A percentile compares a stretch with the other conserved stretches of the same genome.
Evolutionary conservation across 2,797 vertebrate genomes (phyloP).

Genomic region (Gambusia yucatana): DNA sequence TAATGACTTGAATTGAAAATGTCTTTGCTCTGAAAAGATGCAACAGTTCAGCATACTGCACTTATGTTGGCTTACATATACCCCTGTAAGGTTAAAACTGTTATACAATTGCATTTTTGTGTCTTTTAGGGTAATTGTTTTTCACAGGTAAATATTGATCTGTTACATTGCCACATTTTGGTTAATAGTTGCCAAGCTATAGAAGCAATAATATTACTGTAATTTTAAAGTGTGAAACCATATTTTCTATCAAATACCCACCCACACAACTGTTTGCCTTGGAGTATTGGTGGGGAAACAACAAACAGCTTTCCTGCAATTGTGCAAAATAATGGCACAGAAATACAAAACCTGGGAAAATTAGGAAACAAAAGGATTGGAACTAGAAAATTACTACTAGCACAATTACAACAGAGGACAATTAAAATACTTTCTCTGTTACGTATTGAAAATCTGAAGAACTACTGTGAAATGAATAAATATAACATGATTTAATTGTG

Average conservation of each 20-base stretch:
- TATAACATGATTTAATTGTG: background rate
- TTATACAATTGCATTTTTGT: background rate
- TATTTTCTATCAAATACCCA: slow-evolving; percentile 1
- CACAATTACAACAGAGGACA: background rate
- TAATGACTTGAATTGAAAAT: background rate
- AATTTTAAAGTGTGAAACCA: background rate
- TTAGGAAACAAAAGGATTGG: background rate
- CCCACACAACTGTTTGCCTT: background rate
- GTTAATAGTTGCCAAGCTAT: background rate
- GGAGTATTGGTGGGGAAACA: background rate
- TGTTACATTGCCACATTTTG: background rate
- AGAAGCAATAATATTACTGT: background rate
- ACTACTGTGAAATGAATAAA: background rate
- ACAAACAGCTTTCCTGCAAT: background rate
- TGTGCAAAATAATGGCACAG: background rate
- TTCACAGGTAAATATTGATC: background rate
- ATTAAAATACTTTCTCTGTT: background rate
- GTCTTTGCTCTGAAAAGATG: background rate
- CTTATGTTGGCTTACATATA: background rate
- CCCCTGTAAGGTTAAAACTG: background rate
- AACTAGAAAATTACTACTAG: background rate
- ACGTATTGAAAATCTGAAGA: background rate
- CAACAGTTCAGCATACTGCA: background rate
- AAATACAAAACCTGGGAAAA: background rate
- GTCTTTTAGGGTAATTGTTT: background rate